Evolutionary conservation across 2,888 invertebrate genomes (phyloP).

Genomic region (Pocota personata): DNA sequence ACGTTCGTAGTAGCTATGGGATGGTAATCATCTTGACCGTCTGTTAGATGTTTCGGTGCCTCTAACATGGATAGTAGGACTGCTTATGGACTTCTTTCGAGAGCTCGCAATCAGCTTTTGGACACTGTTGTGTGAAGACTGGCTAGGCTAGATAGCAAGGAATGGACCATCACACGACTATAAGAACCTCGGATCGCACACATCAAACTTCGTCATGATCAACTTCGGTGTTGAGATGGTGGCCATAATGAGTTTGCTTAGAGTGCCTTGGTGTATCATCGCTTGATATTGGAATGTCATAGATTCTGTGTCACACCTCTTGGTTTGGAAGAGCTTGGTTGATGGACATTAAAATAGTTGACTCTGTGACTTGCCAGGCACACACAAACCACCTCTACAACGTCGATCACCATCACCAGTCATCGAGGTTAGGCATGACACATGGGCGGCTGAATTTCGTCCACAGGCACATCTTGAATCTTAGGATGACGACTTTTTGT

Average conservation of each 20-base stretch:
- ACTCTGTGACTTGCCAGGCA: constrained; percentile 12
- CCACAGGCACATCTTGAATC: constrained; percentile 30
- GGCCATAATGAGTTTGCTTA: constrained; percentile 6
- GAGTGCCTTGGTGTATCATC: constrained; percentile 17
- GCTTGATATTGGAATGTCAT: constrained; percentile 10
- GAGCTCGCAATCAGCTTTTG: constrained; percentile 37
- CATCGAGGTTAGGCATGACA: not conserved
- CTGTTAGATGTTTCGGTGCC: constrained; percentile 41
- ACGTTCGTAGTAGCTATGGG: constrained; percentile 33
- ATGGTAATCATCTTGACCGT: constrained; percentile 56
- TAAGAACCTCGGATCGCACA: constrained; percentile 24
- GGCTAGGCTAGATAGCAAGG: constrained; percentile 16
- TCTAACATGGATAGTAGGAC: constrained; percentile 48
- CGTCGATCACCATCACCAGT: constrained; percentile 38
- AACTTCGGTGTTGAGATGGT: constrained; percentile 29
- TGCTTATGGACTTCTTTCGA: constrained; percentile 55
- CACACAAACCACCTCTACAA: constrained; percentile 17
- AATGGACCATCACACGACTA: constrained; percentile 22
- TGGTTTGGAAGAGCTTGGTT: constrained; percentile 1
- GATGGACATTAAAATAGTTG: constrained; percentile 14
- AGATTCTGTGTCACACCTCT: not conserved
- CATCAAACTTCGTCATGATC: constrained; percentile 30
- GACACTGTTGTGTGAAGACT: constrained; percentile 48
- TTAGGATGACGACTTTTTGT: constrained; percentile 4
- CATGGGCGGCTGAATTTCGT: constrained; percentile 25